Conservation (phyloP, 2,888 invertebrate genomes). For the Campoplex nolae region DNA sequence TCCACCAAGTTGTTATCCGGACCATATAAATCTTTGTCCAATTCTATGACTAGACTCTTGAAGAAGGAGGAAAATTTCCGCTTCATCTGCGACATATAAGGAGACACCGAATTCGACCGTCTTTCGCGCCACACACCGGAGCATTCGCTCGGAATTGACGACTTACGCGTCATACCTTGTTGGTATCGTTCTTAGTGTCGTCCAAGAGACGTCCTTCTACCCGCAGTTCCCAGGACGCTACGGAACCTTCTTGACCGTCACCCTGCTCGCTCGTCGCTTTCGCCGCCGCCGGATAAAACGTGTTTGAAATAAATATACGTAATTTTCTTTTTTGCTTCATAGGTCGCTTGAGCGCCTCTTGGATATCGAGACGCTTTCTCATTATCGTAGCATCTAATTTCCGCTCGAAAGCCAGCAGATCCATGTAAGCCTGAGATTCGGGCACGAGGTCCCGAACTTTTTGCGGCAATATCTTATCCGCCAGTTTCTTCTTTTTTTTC, state of each 20-base stretch:
- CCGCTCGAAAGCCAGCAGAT: constrained; percentile 98
- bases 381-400: constrained; percentile 99
- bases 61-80: constrained; percentile 99
- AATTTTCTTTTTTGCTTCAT: constrained; percentile 99
- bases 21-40: constrained; percentile 99
- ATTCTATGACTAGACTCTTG: constrained; percentile 99
- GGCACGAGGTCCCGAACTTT: constrained; percentile 98
- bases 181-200: constrained; percentile 95
- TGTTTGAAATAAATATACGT: constrained; percentile 99
- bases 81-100: constrained; percentile 88
- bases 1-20: constrained; percentile 99
- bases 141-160: not conserved
- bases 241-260: constrained; percentile 92
- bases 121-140: too few species aligned
- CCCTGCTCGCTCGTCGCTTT: constrained; percentile 89
- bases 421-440: constrained; percentile 99
- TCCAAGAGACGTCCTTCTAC: constrained; percentile 99
- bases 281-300: constrained; percentile 98
- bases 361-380: constrained; percentile 98
- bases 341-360: constrained; percentile 98
- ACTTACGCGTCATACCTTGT: constrained; percentile 86
- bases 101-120: not conserved
- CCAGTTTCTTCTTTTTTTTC: constrained; percentile 97
- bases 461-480: constrained; percentile 98
- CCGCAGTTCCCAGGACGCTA: constrained; percentile 98